phyloP scores from a whole-genome alignment of 1,140 invertebrate genomes.

The Riptortus pedestris region DNA sequence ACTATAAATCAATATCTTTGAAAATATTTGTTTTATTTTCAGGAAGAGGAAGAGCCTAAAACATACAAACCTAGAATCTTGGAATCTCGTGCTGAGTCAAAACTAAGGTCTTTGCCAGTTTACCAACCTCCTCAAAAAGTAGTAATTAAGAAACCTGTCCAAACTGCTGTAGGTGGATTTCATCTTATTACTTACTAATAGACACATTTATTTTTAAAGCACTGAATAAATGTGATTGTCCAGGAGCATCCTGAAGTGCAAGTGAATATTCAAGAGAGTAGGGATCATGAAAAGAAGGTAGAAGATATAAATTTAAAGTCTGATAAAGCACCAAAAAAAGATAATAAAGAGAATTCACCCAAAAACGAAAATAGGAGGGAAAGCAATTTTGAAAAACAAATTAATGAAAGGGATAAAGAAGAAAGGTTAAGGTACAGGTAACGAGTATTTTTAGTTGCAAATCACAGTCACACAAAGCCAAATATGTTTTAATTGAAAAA shows the following conservation, averaged over 20 bases:
- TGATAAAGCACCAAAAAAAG: not conserved
- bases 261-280: not conserved
- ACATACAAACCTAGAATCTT: conserved; percentile 4
- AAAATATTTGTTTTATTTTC: not conserved
- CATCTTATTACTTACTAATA: not conserved
- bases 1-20: not conserved
- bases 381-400: too few species aligned
- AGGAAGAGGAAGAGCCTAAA: not conserved
- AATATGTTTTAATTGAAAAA: too few species aligned
- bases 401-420: too few species aligned
- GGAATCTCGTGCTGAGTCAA: not conserved
- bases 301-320: not conserved
- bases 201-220: not conserved
- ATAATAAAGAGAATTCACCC: too few species aligned
- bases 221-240: not conserved
- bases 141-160: not conserved
- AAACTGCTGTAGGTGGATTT: not conserved
- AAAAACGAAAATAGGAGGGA: too few species aligned
- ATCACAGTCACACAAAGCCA: too few species aligned
- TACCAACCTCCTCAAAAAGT: not conserved
- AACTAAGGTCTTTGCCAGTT: not conserved
- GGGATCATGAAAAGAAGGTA: not conserved
- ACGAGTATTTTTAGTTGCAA: too few species aligned
- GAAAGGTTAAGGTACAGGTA: too few species aligned
- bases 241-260: not conserved